Evolutionary conservation across 2,797 vertebrate species (phyloP).

Genomic region (Danio albolineatus): DNA sequence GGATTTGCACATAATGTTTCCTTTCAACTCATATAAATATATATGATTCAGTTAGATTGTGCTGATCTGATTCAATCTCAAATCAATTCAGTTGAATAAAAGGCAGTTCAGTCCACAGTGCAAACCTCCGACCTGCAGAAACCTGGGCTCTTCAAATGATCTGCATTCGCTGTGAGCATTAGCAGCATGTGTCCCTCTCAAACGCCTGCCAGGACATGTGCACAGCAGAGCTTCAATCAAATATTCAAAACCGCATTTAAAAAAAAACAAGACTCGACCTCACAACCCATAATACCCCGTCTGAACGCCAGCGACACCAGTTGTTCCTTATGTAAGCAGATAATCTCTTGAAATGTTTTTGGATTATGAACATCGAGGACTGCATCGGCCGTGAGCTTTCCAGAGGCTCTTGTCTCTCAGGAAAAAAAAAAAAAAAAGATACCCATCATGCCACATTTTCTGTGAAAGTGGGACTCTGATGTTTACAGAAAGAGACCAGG

Average conservation of each 20-base stretch:
- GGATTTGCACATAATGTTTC: neutral
- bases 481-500: conserved; percentile 12
- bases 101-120: neutral
- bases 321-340: conserved; percentile 54
- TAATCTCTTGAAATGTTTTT: conserved; percentile 45
- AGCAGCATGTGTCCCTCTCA: neutral
- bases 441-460: conserved; percentile 65
- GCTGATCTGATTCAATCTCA: neutral
- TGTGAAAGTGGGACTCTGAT: conserved; percentile 3
- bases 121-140: neutral
- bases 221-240: conserved; percentile 4
- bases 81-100: neutral
- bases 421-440: conserved; percentile 39
- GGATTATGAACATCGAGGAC: conserved; percentile 38
- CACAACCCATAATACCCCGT: conserved; percentile 19
- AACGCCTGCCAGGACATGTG: conserved; percentile 3
- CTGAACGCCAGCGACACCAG: conserved; percentile 14
- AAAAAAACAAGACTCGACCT: conserved; percentile 18
- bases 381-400: conserved; percentile 49
- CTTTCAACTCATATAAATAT: neutral
- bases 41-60: neutral
- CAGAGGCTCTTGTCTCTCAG: conserved; percentile 40
- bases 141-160: neutral
- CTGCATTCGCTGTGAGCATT: neutral
- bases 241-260: conserved; percentile 10